Evolutionary conservation across 2,888 invertebrate species (phyloP), one percentile per base, ranked within the genome.

Genomic region (Ectemnius cavifrons): DNA sequence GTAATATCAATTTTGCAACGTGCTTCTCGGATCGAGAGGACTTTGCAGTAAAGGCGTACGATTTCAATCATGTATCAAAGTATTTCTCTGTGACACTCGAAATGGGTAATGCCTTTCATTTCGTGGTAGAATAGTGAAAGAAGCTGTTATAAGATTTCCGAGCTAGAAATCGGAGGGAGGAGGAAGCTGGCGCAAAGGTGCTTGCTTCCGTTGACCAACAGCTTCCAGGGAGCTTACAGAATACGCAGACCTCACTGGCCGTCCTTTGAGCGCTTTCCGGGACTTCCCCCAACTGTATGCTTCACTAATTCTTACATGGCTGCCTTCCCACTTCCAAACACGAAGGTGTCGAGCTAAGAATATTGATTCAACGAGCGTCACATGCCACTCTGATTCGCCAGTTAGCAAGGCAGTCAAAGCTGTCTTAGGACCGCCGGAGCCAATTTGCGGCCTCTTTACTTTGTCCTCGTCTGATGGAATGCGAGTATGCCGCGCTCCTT

Each of bases 301-400:
- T 68, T 70, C 81, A 57, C 81, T 75, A 84, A 82, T 84, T 80
- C 71, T 68, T 52, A 64, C 80, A 69, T 73, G 73, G 73, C 69
- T 70, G 74, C 72, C 76, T 76, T 78, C 73, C 80, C 11, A 14
- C 73, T 63, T 20, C 74, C 67, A 68, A 60, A 70, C 46, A 72
- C 69, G 69, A 67, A 72, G 74, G 77, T 76, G 77, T 73, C 71
- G 70, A 79, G 81, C 81, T 79, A 84, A 81, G 86, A 87, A 87
- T 88, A 87, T 87, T 87, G 88, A 88, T 87, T 87, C 71, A 81
- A 75, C 74, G 78, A 83, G 75, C 80, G 77, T 78, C 79, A 82
- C 76, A 74, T 79, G 75, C 77, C 73, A 70, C 79, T 67, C 76
- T 84, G 85, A 85, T 85, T 85, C 83, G 70, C 78, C 72, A 77